Base-by-base conservation (phyloP, 2,888 invertebrate species). In the Aradus depressus region DNA sequence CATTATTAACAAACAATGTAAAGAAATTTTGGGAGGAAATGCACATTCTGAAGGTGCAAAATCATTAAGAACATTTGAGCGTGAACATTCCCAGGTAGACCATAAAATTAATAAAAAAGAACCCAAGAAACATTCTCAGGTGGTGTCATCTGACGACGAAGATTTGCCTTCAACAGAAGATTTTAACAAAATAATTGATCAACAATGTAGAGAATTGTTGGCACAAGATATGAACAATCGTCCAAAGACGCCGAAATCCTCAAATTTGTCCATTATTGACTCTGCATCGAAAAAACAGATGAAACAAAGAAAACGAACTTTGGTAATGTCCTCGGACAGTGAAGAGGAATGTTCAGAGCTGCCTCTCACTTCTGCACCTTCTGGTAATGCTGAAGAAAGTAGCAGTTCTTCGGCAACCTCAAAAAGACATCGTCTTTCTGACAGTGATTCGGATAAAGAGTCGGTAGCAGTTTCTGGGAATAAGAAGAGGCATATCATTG, bases 401-500 rank as follows among this genome's bases (percentile, higher is more conserved):
- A 3, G 12, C 4, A 10, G 31, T 6, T 10, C 31, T 10, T 28
- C 31, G 10, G 31, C 8, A 28, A n/a, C 6, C n/a, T 23, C 19
- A 18, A 47, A 47, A 26, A 10, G 47, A 3, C 21, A 18, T 3
- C 37, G 47, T 21, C 16, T 26, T 23, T 22, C 28, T 3, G 49
- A 49, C 22, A 48, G 48, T 37, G 37, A 35, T 39, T 35, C 37
- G 22, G 45, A 45, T 28, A 37, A 45, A 1, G 35, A 45, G 16
- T 41, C 32, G 19, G 39, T 6, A 2, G 31, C 23, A 19, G n/a
- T 19, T 23, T 21, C 32, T 16, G 31, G 16, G 16, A 50, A 42
- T 25, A 47, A 37, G 47, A 51, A 44, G 31, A 37, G 34, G 8
- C 51, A 44, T 39, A 16, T 51, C 10, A 44, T 51, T 16, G 14